Evolutionary conservation across 2,888 invertebrate genomes (phyloP), one percentile per base, ranked within the genome.

Genomic region (Hecatera dysodea): DNA sequence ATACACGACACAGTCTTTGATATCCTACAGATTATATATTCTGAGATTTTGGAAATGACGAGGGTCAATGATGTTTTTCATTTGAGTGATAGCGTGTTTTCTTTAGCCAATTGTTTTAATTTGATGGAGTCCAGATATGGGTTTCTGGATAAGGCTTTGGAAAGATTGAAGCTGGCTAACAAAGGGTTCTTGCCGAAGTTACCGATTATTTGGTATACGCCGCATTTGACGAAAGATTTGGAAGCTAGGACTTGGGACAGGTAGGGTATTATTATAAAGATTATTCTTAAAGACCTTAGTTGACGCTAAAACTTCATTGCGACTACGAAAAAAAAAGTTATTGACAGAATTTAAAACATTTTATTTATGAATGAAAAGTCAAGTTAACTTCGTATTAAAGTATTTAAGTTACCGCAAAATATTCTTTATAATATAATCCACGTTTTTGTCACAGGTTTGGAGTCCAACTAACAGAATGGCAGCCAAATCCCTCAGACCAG

Each of bases 1-100:
- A 97, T 98, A 52, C 96, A 97, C 74, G 97, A 98, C 85, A 95
- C 97, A 73, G 96, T 97, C 2, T 98, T 97, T 88, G 96, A 97
- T 85, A 95, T 97, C 36, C 90, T 98, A 11, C 97, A 97, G 87
- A 97, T 96, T 22, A 95, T 98, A 17, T 98, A 98, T 90, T 92
- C 95, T 59, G 97, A 98, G 84, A 96, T 98, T 50, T 89, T 98
- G 62, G 97, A 97, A 56, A 91, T 97, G 70, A 98, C 98, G 3
- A 97, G 97, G 42, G 97, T 98, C 39, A 96, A 97, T 2, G 98
- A 98, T 86, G 95, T 98, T 27, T 97, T 98, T 86, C 98, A 98
- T 89, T 93, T 98, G 67, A 98, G 98, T n/a, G 97, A 97, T 17
- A 97, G 97, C 81, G 96, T 97, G 81, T 98, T 98, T 55, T 97